Evolutionary conservation across 92 coral and sea anemone species (phyloP), one percentile per base, ranked within the genome.

Genomic region (Metridium senile): DNA sequence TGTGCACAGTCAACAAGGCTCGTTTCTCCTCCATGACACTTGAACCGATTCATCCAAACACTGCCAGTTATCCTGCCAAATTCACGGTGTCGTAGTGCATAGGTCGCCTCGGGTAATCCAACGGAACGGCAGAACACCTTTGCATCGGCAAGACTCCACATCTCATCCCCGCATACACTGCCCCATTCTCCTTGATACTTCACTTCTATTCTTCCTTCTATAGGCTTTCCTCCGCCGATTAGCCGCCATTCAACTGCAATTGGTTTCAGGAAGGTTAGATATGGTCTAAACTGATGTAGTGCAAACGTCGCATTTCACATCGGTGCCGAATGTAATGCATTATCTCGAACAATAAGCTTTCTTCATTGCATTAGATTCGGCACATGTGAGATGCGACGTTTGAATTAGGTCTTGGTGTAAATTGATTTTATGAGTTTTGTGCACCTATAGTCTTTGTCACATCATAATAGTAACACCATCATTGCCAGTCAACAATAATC

Each of bases 141-240:
- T 22, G 72, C 72, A 68, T 68, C 72, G 54, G 7, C n/a, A 0
- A 68, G 53, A 21, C 33, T 43, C 72, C 72, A 68, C 53, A 68
- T 35, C 31, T 28, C 18, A 26, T 35, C 53, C 2, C 54, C 72
- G 19, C 72, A 68, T 1, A 68, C 57, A 43, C 54, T 26, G 3
- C 72, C 72, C 72, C 72, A 68, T 68, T 68, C 11, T 9, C 57
- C 72, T 35, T 68, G 10, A 22, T 68, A 68, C 31, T 68, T 34
- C 27, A 68, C 56, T 43, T 68, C 54, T 1, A 68, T 9, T 68
- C 53, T 8, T 2, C 72, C 72, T 65, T 68, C 72, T 1, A 9
- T 68, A 1, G 54, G 10, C 54, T 10, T 9, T 16, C 1, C 57
- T 34, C 72, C 72, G 19, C 72, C 72, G 1, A 68, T 29, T 9